A percentile compares a stretch with the other conserved stretches of the same genome.
Evolutionary conservation across 2,797 vertebrate genomes (phyloP).

Genomic region (Gymnocypris eckloni): DNA sequence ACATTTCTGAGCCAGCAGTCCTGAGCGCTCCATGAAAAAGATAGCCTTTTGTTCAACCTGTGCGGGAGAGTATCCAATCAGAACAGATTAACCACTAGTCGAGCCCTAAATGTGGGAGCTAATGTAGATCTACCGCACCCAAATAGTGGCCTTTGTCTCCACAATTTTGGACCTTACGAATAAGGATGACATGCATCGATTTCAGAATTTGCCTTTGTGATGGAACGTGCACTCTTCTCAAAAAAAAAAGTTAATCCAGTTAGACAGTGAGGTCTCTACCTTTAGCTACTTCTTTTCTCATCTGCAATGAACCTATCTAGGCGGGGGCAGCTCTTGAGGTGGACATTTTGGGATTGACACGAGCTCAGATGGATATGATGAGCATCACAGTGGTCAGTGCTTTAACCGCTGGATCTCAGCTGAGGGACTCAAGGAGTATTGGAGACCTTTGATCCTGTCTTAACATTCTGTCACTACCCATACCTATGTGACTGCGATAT

Average conservation of each 20-base stretch:
- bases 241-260: not conserved
- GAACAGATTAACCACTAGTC: conserved; percentile 38
- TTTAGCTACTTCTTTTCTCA: not conserved
- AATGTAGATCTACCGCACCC: conserved; percentile 51
- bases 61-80: conserved; percentile 42
- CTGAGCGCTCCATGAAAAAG: conserved; percentile 20
- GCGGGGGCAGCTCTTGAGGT: not conserved
- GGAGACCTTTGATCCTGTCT: conserved; percentile 41
- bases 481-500: conserved; percentile 9
- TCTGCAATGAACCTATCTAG: conserved; percentile 3
- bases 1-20: conserved; percentile 30
- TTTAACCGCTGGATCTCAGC: conserved; percentile 3
- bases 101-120: conserved; percentile 40
- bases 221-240: conserved; percentile 29
- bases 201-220: conserved; percentile 50
- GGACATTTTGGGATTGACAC: conserved; percentile 8
- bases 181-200: conserved; percentile 11
- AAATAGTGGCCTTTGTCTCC: conserved; percentile 59
- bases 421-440: conserved; percentile 3
- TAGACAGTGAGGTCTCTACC: conserved; percentile 21
- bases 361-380: conserved; percentile 14
- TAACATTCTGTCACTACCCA: conserved; percentile 9
- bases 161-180: conserved; percentile 29
- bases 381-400: not conserved
- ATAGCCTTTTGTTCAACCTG: conserved; percentile 40